Evolutionary conservation across 2,888 invertebrate genomes (phyloP), one percentile per base, ranked within the genome.

Genomic region (Trissolcus japonicus): DNA sequence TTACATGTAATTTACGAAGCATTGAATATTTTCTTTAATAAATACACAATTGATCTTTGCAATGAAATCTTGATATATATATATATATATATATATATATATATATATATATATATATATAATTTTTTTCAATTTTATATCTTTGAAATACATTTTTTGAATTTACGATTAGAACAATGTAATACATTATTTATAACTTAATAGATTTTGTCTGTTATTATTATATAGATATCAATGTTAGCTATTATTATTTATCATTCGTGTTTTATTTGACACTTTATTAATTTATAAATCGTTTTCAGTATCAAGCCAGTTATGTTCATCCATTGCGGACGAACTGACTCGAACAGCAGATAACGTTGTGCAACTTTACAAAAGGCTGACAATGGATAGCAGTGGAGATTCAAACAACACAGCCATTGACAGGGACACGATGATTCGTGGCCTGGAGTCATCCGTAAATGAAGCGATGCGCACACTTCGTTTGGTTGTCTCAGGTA

Each of bases 341-440:
- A 93, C 93, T 7, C 90, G 91, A 80, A 93, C 94, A 0, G 93
- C 94, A 2, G 92, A 93, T 80, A 93, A 93, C 83, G 93, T 94
- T 50, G 93, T 93, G 2, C 93, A 93, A 86, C 90, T 95, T 57
- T 94, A 94, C 88, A 91, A 93, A 73, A 91, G 93, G 66, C 88
- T 94, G 73, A 89, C 92, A 9, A 84, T 89, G 74, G 92, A 93
- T 80, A 91, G 91, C 59, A 86, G 87, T 16, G 86, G 88, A 40
- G 88, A 89, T 71, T 77, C 82, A 65, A 84, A 71, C 60, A 83
- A 80, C 72, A 85, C 85, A 51, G 82, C 80, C 73, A 84, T 83
- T 54, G 89, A 90, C 68, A 87, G 90, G 77, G 89, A 89, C 35
- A 90, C 90, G 72, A 90, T 90, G 89, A 84, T 91, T 41, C 90